Conservation (phyloP, 2,797 vertebrate species). For the Hydrolagus colliei region DNA sequence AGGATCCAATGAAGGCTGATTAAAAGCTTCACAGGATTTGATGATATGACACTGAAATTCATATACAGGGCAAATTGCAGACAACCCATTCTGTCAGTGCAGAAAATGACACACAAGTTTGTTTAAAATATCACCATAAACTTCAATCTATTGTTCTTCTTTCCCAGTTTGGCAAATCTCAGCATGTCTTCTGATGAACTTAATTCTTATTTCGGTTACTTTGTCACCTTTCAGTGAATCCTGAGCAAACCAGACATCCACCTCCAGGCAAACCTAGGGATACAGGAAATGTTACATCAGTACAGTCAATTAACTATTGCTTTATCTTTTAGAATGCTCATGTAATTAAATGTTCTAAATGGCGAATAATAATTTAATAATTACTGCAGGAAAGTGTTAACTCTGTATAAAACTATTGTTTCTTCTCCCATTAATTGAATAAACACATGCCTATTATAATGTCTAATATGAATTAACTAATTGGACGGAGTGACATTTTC, state of each 20-base stretch:
- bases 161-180: background rate
- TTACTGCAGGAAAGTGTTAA: too few relatives aligned
- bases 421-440: too few relatives aligned
- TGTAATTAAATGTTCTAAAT: too few relatives aligned
- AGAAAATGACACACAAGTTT: background rate
- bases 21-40: background rate
- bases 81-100: background rate
- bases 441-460: too few relatives aligned
- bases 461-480: too few relatives aligned
- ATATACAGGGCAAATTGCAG: background rate
- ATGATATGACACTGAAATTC: background rate
- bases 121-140: background rate
- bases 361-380: too few relatives aligned
- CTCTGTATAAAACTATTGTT: too few relatives aligned
- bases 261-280: background rate
- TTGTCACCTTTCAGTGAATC: constrained; percentile 8
- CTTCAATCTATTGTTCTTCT: background rate
- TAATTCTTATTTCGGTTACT: constrained; percentile 28
- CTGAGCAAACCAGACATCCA: constrained; percentile 24
- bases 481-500: too few relatives aligned
- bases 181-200: constrained; percentile 12
- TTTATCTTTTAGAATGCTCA: too few relatives aligned
- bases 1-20: background rate
- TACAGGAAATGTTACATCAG: background rate
- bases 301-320: too few relatives aligned